Evolutionary conservation across 37 sponge, comb jelly and placozoan genomes (phyloP).

Genomic region (Cliona cf. orientalis): DNA sequence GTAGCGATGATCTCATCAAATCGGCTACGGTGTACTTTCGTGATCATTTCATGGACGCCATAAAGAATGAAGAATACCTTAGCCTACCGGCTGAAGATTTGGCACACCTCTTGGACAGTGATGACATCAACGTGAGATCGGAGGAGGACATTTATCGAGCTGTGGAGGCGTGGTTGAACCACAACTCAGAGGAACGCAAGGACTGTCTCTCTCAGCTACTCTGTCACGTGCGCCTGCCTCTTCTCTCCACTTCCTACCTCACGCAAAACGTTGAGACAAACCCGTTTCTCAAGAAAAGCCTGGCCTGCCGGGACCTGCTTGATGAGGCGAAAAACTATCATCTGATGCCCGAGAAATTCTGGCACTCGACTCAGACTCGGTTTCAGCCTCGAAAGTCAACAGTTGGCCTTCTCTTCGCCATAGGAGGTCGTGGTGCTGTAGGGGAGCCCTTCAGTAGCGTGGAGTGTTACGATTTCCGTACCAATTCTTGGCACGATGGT

Average conservation of each 20-base stretch:
- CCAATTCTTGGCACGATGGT: constrained; percentile 87
- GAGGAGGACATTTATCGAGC: constrained; percentile 81
- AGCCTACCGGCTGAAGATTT: constrained; percentile 63
- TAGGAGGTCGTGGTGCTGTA: constrained; percentile 91
- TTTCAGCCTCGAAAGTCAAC: constrained; percentile 85
- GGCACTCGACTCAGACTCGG: constrained; percentile 8
- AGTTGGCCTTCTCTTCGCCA: constrained; percentile 85
- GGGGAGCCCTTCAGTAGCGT: constrained; percentile 90
- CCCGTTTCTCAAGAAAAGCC: constrained; percentile 52
- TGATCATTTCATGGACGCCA: constrained; percentile 82
- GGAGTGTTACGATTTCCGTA: constrained; percentile 88
- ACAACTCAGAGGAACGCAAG: constrained; percentile 51
- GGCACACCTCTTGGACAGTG: constrained; percentile 61
- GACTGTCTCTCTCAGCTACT: constrained; percentile 56
- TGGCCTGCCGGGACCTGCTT: constrained; percentile 80
- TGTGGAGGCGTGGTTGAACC: constrained; percentile 65
- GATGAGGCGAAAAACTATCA: constrained; percentile 94
- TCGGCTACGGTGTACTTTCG: constrained; percentile 66
- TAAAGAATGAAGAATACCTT: constrained; percentile 85
- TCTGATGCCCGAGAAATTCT: constrained; percentile 62
- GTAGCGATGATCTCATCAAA: constrained; percentile 57
- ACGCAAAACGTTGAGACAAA: constrained; percentile 72
- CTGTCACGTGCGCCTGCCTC: constrained; percentile 76
- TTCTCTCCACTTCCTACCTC: constrained; percentile 74
- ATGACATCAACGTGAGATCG: constrained; percentile 69